Base-by-base conservation (phyloP, 2,888 invertebrate species). In the Anarsia innoxiella region DNA sequence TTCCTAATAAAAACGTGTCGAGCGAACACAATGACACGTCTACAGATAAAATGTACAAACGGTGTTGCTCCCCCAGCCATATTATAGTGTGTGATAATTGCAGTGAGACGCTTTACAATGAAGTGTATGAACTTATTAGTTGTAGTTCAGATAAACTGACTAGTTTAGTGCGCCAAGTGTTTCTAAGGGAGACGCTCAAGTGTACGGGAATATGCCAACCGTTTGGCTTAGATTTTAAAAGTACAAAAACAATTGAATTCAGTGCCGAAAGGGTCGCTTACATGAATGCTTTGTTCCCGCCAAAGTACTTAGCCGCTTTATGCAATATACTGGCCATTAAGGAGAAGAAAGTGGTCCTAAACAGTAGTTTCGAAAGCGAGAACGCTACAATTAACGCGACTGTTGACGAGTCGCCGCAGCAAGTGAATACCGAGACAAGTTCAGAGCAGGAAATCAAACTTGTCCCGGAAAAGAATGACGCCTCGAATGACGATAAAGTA, bases 11-110 rank as follows among this genome's bases (percentile, higher is more conserved):
- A 66, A 87, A 89, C 56, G 87, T 88, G 40, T 85, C 86, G 41
- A 82, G 75, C 48, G 74, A 77, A 62, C 69, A 70, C 49, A 82
- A 83, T 56, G 78, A 79, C 53, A 79, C 80, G 49, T 69, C 74
- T 23, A 71, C 73, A 46, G 69, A 76, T 52, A 57, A 70, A 61
- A 63, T 66, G 68, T 70, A 71, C 68, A 69, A 76, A 66, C 70
- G 68, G 56, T 94, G 94, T 71, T 88, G 87, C 48, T 92, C 93
- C 31, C 93, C 93, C 35, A 89, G 90, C 70, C 90, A 91, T 66
- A 86, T 88, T 42, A 89, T 93, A 48, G 88, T 89, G 46, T 94
- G 94, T 74, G 86, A 88, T 64, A 90, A 91, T 63, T 94, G 94
- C 72, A 89, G 89, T 59, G 90, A 90, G 61, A 78, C 88, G 10